Evolutionary conservation across 2,797 vertebrate species (phyloP).

Genomic region (Sternarchorhynchus goeldii): DNA sequence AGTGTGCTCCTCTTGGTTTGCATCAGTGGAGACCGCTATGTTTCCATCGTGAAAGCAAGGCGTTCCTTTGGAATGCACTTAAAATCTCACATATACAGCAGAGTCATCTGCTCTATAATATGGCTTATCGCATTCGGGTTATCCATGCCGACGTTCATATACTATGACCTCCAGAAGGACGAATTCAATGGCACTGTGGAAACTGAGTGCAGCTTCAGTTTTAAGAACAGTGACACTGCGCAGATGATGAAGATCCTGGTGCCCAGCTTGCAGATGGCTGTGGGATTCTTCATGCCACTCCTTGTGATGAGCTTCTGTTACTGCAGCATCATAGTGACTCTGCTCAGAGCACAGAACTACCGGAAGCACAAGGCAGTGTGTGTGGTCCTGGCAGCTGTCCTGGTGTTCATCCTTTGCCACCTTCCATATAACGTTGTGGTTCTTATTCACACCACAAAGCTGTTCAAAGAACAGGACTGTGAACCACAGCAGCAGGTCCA

Average conservation of each 20-base stretch:
- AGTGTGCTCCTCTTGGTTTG: constrained; percentile 90
- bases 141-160: constrained; percentile 80
- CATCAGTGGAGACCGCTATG: constrained; percentile 86
- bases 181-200: accelerated
- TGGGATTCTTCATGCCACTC: constrained; percentile 87
- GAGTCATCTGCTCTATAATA: constrained; percentile 74
- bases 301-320: constrained; percentile 86
- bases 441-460: constrained; percentile 69
- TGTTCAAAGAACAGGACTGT: constrained; percentile 74
- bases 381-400: constrained; percentile 82
- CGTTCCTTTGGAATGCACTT: constrained; percentile 79
- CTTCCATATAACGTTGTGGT: constrained; percentile 85
- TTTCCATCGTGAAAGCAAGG: constrained; percentile 87
- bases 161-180: constrained; percentile 67
- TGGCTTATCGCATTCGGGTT: constrained; percentile 78
- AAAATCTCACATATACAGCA: constrained; percentile 67
- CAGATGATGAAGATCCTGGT: constrained; percentile 76
- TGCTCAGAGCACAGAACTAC: constrained; percentile 79
- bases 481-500: constrained; percentile 54
- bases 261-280: constrained; percentile 77
- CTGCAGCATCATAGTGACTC: constrained; percentile 72
- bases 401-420: constrained; percentile 85
- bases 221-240: constrained; percentile 62
- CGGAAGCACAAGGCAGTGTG: constrained; percentile 85
- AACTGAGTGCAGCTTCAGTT: constrained; percentile 75